Percentiles rank a stretch among this genome's conserved stretches.
phyloP scores from a whole-genome alignment of 2,113 vertebrate species.

The Ptilorrhoa leucosticta region DNA sequence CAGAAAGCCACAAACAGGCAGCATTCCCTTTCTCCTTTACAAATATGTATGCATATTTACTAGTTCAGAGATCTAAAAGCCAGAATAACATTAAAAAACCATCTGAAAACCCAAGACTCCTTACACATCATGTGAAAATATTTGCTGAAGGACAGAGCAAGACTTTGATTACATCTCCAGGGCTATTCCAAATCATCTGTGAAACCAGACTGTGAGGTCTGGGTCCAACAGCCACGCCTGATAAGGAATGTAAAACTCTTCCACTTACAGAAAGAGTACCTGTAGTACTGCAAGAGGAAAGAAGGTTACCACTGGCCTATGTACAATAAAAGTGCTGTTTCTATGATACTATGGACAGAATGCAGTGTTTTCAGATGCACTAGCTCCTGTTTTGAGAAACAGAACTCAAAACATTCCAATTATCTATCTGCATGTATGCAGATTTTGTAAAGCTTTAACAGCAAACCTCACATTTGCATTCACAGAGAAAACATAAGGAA shows the following conservation, averaged over 20 bases:
- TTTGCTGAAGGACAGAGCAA: background rate
- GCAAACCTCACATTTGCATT: background rate
- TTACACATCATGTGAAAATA: background rate
- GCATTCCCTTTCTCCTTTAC: background rate
- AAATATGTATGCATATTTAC: background rate
- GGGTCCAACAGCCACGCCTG: fast-evolving
- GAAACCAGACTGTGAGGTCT: background rate
- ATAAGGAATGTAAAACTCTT: background rate
- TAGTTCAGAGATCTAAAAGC: background rate
- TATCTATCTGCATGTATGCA: fast-evolving
- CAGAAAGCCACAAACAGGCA: background rate
- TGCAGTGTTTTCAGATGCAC: background rate
- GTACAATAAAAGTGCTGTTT: background rate
- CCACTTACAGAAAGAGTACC: background rate
- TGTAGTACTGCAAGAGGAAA: background rate
- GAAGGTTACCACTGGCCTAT: background rate
- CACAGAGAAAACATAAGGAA: background rate
- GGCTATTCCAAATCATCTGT: background rate
- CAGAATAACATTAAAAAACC: background rate
- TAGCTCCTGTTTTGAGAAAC: background rate
- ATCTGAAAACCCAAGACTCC: background rate
- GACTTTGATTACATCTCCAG: background rate
- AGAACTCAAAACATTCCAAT: background rate
- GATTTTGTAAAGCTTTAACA: background rate
- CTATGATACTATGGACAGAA: background rate